These are phyloP conservation scores for Diprion similis DNA, from an alignment of 1,140 invertebrate species.

Conservation along the genomic window DNA sequence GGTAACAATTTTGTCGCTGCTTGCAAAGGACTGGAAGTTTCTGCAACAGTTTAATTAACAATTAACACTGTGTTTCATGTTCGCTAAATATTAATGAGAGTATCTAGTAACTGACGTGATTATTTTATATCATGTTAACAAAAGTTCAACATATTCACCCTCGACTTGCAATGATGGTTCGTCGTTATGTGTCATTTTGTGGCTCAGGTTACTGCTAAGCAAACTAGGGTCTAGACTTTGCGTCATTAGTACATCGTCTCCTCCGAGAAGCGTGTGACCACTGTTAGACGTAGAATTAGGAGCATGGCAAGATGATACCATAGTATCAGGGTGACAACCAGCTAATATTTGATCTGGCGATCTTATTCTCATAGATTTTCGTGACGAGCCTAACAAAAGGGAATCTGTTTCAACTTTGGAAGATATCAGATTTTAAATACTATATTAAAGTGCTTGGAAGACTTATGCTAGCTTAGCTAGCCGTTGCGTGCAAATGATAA, in stretches of 20 bases:
- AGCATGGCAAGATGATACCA: conserved; percentile 50
- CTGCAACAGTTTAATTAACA: conserved; percentile 29
- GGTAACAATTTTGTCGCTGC: conserved; percentile 85
- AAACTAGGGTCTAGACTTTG: conserved; percentile 70
- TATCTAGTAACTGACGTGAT: background rate
- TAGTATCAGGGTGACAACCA: conserved; percentile 68
- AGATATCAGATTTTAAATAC: conserved; percentile 4
- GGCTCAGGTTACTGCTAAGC: conserved; percentile 47
- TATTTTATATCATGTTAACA: background rate
- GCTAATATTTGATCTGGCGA: conserved; percentile 75
- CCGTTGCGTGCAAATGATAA: conserved; percentile 43
- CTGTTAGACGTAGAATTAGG: conserved; percentile 53
- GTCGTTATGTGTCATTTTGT: conserved; percentile 37
- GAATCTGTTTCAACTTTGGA: conserved; percentile 25
- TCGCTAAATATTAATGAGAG: too few relatives aligned
- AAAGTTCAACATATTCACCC: conserved; percentile 32
- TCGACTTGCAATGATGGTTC: conserved; percentile 40
- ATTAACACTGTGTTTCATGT: conserved; percentile 7
- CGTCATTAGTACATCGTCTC: conserved; percentile 64
- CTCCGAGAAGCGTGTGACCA: conserved; percentile 46
- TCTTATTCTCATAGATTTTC: conserved; percentile 60
- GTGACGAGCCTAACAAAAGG: conserved; percentile 44
- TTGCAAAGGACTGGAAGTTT: conserved; percentile 70
- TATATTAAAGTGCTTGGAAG: conserved; percentile 27
- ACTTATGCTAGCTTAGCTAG: conserved; percentile 35